Base-by-base conservation (phyloP, 2,888 invertebrate genomes). In the Antitype chi region DNA sequence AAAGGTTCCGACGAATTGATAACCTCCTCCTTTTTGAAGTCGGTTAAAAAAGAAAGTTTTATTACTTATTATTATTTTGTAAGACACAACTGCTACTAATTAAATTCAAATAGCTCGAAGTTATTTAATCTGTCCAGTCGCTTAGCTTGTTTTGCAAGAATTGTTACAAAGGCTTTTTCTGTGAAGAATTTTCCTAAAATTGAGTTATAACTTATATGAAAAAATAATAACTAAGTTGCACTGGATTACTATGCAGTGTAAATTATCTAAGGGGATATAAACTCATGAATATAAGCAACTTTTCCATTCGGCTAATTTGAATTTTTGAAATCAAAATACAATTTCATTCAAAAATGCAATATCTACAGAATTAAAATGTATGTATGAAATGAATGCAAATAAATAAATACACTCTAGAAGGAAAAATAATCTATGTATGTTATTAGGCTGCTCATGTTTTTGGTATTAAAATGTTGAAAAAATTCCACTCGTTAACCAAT, bases 401-500 rank as follows among this genome's bases (percentile, higher is more conserved):
- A 0, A 57, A 15, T 47, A 25, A 47, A 25, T 38, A n/a, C 15
- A 60, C n/a, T 5, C 5, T 23, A 11, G 7, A 49, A 62, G 5
- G 1, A 78, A n/a, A 2, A 38, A 8, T 9, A 23, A 38, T 49
- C 9, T 23, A 70, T 49, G 15, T 77, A 57, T 28, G 20, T 28
- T 43, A 52, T 49, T 49, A 63, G 62, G 8, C 23, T 62, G 5
- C 13, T 53, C 2, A 23, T 28, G 17, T 38, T 77, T 60, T 32
- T n/a, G 5, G n/a, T 25, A 60, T 77, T 68, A 6, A 0, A 53
- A 53, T 53, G n/a, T 43, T 8, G 4, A 64, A 78, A 52, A 78
- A 23, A 25, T 13, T 63, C 72, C 78, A 77, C 59, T 47, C 20
- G 15, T 23, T 28, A 15, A 20, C 11, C 17, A 52, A 15, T 9